Conservation (phyloP, 2,888 invertebrate species). For the Leucania comma region DNA sequence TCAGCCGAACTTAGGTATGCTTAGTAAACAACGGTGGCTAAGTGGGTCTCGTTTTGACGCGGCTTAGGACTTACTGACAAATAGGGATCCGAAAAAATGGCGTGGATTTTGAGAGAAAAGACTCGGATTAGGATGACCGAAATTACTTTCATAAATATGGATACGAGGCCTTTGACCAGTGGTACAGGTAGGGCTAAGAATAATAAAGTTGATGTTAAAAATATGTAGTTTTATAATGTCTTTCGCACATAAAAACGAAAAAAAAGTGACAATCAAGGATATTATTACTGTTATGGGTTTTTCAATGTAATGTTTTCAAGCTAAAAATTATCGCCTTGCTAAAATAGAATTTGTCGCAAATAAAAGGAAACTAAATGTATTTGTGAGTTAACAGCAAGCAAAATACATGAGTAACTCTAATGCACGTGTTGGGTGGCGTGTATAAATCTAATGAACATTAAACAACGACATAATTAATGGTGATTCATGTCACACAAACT, state of each 20-base stretch:
- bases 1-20: slow-evolving; percentile 28
- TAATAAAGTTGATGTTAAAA: neutral
- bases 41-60: slow-evolving; percentile 30
- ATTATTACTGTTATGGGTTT: neutral
- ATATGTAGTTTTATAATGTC: neutral
- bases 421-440: slow-evolving; percentile 41
- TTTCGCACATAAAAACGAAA: neutral
- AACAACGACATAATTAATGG: slow-evolving; percentile 3
- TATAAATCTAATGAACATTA: slow-evolving; percentile 4
- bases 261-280: neutral
- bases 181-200: neutral
- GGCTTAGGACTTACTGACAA: slow-evolving; percentile 19
- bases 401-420: slow-evolving; percentile 39
- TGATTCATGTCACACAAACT: slow-evolving; percentile 19
- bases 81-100: slow-evolving; percentile 17
- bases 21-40: slow-evolving; percentile 21
- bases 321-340: neutral
- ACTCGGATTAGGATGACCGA: slow-evolving; percentile 14
- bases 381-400: slow-evolving; percentile 17
- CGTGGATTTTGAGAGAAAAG: neutral
- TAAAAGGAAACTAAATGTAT: slow-evolving; percentile 14
- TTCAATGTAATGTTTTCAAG: neutral
- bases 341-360: neutral
- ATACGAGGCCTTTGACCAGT: neutral
- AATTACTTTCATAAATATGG: slow-evolving; percentile 12